Evolutionary conservation across 2,888 invertebrate species (phyloP).

Genomic region (Amiota mariae): DNA sequence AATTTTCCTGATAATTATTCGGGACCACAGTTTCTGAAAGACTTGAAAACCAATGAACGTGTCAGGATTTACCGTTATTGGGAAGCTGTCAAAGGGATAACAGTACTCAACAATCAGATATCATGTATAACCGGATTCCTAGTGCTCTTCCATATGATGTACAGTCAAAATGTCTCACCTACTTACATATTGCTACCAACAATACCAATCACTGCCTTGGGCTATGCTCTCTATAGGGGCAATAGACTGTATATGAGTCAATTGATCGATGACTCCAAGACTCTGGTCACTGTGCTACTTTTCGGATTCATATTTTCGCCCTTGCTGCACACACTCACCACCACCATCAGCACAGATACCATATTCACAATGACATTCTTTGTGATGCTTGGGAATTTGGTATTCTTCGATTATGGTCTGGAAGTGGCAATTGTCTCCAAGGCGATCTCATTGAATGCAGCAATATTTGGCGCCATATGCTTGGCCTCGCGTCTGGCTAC

Average conservation of each 20-base stretch:
- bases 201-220: conserved; percentile 76
- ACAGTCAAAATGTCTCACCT: conserved; percentile 80
- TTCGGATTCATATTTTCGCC: conserved; percentile 94
- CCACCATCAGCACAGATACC: conserved; percentile 97
- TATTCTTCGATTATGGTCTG: conserved; percentile 94
- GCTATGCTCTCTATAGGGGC: conserved; percentile 78
- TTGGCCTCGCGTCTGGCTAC: conserved; percentile 92
- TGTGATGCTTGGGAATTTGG: conserved; percentile 89
- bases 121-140: conserved; percentile 84
- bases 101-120: conserved; percentile 85
- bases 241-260: conserved; percentile 53
- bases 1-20: conserved; percentile 95
- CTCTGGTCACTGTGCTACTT: conserved; percentile 85
- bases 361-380: conserved; percentile 94
- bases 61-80: conserved; percentile 76
- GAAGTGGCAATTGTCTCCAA: conserved; percentile 89
- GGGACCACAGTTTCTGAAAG: conserved; percentile 87
- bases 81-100: conserved; percentile 84
- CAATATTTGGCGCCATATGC: conserved; percentile 95
- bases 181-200: conserved; percentile 78
- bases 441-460: conserved; percentile 93
- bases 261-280: conserved; percentile 80
- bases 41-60: conserved; percentile 87
- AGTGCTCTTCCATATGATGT: conserved; percentile 82
- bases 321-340: conserved; percentile 92